Base-by-base conservation (phyloP, 2,888 invertebrate species). In the Tinea semifulvella region DNA sequence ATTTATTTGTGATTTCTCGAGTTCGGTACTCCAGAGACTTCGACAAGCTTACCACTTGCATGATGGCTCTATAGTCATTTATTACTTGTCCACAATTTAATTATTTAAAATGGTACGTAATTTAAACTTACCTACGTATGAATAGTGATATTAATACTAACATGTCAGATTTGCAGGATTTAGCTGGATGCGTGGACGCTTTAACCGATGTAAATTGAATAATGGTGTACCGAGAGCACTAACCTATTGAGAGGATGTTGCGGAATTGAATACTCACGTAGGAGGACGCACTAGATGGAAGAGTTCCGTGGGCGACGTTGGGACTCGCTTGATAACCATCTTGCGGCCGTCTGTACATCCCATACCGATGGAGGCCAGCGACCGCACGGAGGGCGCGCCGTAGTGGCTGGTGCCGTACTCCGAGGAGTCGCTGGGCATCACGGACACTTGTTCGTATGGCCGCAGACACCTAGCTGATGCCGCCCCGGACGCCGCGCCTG, bases 301-400 rank as follows among this genome's bases (percentile, higher is more conserved):
- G 54, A 94, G 83, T 77, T 93, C 93, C 53, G 89, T 88, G 47
- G 93, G 92, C 53, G 93, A 91, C 44, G 91, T 91, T 46, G 93
- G 93, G 54, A 93, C 91, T 61, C 91, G 84, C 57, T 90, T 82
- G 56, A 93, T 91, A 56, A 92, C 91, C 84, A 94, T 85, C 77
- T 90, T 91, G 56, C 89, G 86, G 39, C 94, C 94, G 72, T 94
- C 93, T 31, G 93, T 93, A 50, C 92, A 93, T 22, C 94, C 94
- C 87, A 94, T 89, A 43, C 92, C 92, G 54, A 93, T 91, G 43
- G 92, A 92, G 46, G 92, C 91, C 56, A 92, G 84, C 39, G 92
- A 92, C 51, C 90, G 83, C 50, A 91, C 85, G 22, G 91, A 91
- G 22, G 88, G 86, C 39, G 88, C 88, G 49, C 68, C 70, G 75